These are phyloP conservation scores for Eulemur rubriventer DNA, from an alignment of 2,797 vertebrate genomes.

Conservation along the genomic window DNA sequence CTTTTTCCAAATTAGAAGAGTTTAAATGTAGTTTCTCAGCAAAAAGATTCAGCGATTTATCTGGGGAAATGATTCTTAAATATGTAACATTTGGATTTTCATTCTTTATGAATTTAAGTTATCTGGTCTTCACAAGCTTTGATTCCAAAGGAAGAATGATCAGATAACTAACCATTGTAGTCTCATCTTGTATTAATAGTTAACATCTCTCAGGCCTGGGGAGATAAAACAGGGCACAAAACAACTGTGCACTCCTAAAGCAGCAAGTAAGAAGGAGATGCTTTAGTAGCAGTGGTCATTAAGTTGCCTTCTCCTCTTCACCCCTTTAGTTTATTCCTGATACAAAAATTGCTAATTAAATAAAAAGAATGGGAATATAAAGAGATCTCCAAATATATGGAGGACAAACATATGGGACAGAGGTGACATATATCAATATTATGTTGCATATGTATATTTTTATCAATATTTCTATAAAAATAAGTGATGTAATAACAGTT, in stretches of 20 bases:
- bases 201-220: not conserved
- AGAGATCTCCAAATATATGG: not conserved
- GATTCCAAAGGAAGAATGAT: not conserved
- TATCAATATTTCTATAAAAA: not conserved
- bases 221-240: not conserved
- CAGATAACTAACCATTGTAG: not conserved
- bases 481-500: not conserved
- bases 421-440: not conserved
- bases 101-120: not conserved
- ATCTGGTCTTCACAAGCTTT: not conserved
- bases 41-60: not conserved
- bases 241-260: not conserved
- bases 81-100: not conserved
- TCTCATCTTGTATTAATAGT: not conserved
- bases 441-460: not conserved
- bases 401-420: not conserved
- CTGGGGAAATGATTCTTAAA: not conserved
- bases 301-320: not conserved
- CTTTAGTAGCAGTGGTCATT: not conserved
- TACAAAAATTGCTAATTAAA: not conserved
- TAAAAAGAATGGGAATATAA: not conserved
- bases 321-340: not conserved
- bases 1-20: not conserved
- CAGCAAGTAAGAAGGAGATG: not conserved
- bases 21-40: not conserved